Evolutionary conservation across 2,888 invertebrate genomes (phyloP), one percentile per base, ranked within the genome.

Genomic region (Melanophora roralis): DNA sequence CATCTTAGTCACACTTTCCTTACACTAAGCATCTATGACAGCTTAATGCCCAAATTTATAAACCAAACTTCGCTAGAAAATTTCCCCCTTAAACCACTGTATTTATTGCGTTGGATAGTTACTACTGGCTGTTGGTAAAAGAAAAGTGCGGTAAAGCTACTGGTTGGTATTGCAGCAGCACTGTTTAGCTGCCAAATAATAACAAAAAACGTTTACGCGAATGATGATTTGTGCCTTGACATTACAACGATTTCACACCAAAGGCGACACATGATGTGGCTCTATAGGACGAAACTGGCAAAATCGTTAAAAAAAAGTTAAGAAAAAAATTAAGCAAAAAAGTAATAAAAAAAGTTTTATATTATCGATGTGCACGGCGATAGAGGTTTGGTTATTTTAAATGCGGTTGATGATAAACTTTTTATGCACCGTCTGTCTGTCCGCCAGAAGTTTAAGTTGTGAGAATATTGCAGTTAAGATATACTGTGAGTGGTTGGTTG

Each of bases 221-320:
- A 69, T 76, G 80, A 81, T 80, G 82, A 80, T 80, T 78, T 77
- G 73, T 78, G 82, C 81, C 75, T 80, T 82, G 81, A 82, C 82
- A 81, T 78, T 75, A 78, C 81, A 80, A 76, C 75, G 67, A 81
- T 81, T 82, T 82, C 81, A 80, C 79, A 81, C 81, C 78, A 79
- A 65, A 69, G 78, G 69, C 76, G 76, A 77, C 67, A 74, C 62
- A 78, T 74, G 65, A 67, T 62, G 78, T 72, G 74, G 71, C 65
- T 64, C 40, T 36, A 16, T 12, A 27, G 23, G 73, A 60, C 38
- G 49, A 65, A 45, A 21, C 19, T 1, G 11, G 23, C 34, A 60
- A 51, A 51, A 45, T 16, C 14, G 21, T 57, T 57, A 59, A 69
- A 36, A 21, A 47, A 69, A 69, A 27, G 5, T 11, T n/a, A 3